These are phyloP conservation scores for Goniozus legneri DNA, from an alignment of 1,140 invertebrate species.

Conservation along the genomic window DNA sequence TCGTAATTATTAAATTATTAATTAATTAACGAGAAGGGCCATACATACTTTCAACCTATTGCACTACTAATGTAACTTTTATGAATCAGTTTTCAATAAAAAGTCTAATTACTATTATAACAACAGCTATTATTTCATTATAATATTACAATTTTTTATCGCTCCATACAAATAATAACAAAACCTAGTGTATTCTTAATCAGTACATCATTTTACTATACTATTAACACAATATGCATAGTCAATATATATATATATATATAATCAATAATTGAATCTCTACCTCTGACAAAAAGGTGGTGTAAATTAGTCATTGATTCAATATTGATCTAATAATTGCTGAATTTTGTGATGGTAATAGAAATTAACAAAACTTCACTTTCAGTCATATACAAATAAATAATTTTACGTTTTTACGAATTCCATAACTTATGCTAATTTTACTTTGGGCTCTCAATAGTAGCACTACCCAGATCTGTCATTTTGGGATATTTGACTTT, in stretches of 20 bases:
- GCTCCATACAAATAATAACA: not conserved
- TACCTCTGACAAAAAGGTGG: not conserved
- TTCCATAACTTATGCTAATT: conserved; percentile 11
- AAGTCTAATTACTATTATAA: too few species aligned
- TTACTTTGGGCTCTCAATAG: conserved; percentile 74
- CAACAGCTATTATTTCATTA: too few species aligned
- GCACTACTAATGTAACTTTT: too few species aligned
- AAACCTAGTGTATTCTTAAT: not conserved
- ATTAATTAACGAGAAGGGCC: too few species aligned
- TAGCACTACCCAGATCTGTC: conserved; percentile 80
- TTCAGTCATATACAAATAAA: conserved; percentile 28
- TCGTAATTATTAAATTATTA: too few species aligned
- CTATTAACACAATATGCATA: not conserved
- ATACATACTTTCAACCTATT: too few species aligned
- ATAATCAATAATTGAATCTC: not conserved
- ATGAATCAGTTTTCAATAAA: too few species aligned
- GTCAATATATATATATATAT: conserved; percentile 7
- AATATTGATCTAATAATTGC: not conserved
- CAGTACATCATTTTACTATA: not conserved
- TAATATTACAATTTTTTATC: too few species aligned
- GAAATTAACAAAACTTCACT: too few species aligned
- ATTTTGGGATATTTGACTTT: conserved; percentile 92
- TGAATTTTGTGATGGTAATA: conserved; percentile 15
- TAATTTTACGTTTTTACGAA: conserved; percentile 17
- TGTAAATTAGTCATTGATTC: not conserved